phyloP scores from a whole-genome alignment of 2,797 vertebrate genomes.

The Todus mexicanus region DNA sequence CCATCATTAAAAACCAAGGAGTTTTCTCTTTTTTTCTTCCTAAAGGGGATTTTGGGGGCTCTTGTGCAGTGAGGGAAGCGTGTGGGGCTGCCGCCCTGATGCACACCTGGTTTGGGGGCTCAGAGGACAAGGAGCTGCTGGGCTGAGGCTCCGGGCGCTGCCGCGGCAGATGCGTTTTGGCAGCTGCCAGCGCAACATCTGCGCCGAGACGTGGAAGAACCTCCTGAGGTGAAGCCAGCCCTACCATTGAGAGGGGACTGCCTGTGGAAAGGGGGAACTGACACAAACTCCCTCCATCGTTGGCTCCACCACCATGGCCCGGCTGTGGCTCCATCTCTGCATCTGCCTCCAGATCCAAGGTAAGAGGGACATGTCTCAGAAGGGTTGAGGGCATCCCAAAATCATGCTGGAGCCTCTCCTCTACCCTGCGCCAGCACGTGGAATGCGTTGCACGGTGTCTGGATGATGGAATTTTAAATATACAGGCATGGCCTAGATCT shows the following conservation, averaged over 20 bases:
- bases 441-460: accelerated
- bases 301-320: neutral
- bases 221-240: neutral
- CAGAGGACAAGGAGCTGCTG: accelerated
- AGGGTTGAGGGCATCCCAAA: neutral
- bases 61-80: neutral
- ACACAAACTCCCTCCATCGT: neutral
- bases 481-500: neutral
- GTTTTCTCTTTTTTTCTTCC: neutral
- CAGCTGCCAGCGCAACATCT: neutral
- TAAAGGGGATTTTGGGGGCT: neutral
- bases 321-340: neutral
- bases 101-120: neutral
- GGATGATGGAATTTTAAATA: neutral
- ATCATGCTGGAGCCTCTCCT: neutral
- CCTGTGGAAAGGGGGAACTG: neutral
- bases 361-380: neutral
- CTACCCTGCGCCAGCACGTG: accelerated
- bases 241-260: neutral
- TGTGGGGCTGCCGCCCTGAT: neutral
- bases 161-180: neutral
- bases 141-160: neutral
- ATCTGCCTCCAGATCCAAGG: constrained; percentile 50
- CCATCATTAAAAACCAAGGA: neutral
- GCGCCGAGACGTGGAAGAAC: neutral